These are phyloP conservation scores for Trachurus trachurus DNA, from an alignment of 2,797 vertebrate genomes.

Conservation along the genomic window DNA sequence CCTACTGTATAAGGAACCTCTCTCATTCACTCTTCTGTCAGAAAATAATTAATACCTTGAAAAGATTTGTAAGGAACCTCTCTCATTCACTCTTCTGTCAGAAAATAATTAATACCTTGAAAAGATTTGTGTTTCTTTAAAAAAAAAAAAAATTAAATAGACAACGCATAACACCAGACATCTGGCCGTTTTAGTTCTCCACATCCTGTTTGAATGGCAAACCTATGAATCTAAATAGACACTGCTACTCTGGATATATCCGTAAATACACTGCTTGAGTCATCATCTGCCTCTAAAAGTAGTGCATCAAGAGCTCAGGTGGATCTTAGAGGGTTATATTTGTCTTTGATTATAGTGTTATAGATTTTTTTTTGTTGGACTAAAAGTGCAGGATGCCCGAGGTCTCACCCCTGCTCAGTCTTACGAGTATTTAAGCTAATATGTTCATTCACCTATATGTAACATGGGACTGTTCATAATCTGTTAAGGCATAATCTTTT, in stretches of 20 bases:
- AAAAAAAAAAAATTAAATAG: too few relatives aligned
- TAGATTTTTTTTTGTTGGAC: slow-evolving; percentile 11
- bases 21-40: not conserved
- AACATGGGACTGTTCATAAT: slow-evolving; percentile 32
- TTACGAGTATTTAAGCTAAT: slow-evolving; percentile 62
- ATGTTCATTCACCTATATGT: slow-evolving; percentile 42
- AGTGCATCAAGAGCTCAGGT: slow-evolving; percentile 27
- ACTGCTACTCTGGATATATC: slow-evolving; percentile 14
- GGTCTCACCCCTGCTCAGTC: slow-evolving; percentile 28
- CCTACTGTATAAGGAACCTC: not conserved
- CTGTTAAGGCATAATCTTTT: slow-evolving; percentile 38
- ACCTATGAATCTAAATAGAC: slow-evolving; percentile 41
- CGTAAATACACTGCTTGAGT: slow-evolving; percentile 49
- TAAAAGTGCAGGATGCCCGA: slow-evolving; percentile 22
- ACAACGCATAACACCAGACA: slow-evolving; percentile 11
- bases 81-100: not conserved
- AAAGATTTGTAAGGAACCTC: not conserved
- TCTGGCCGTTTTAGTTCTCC: slow-evolving; percentile 39
- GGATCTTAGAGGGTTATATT: slow-evolving; percentile 34
- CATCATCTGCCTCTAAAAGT: slow-evolving; percentile 45
- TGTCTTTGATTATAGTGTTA: slow-evolving; percentile 40
- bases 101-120: too few relatives aligned
- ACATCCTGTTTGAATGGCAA: slow-evolving; percentile 33
- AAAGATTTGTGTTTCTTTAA: slow-evolving; percentile 20
- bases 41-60: too few relatives aligned